Evolutionary conservation across 1,140 invertebrate species (phyloP).

Genomic region (Listronotus bonariensis): DNA sequence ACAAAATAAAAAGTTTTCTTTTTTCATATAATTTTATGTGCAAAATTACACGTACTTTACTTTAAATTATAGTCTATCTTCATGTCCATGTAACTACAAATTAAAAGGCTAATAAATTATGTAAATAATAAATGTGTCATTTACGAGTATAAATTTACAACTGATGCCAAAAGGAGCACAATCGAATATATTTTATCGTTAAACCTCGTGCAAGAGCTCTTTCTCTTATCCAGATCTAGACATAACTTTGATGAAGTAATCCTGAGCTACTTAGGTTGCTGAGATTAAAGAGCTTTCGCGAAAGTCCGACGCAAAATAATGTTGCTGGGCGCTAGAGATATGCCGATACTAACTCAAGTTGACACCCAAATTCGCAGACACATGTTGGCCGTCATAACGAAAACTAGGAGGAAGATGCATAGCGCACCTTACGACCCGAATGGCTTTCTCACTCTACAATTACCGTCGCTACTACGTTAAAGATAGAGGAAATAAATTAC

Average conservation of each 20-base stretch:
- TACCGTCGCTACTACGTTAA: conserved; percentile 18
- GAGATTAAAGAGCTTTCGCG: conserved; percentile 56
- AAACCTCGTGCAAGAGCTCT: not conserved
- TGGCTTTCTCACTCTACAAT: conserved; percentile 21
- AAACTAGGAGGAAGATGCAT: conserved; percentile 45
- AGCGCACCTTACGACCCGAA: conserved; percentile 42
- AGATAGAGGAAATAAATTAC: not conserved
- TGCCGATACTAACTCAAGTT: conserved; percentile 56
- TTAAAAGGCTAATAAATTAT: too few relatives aligned
- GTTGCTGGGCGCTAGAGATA: conserved; percentile 53
- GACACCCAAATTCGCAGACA: conserved; percentile 55
- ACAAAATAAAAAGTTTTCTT: too few relatives aligned
- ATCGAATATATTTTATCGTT: not conserved
- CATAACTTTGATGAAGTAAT: conserved; percentile 56
- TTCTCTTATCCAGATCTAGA: conserved; percentile 35
- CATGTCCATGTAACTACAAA: too few relatives aligned
- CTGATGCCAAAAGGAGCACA: too few relatives aligned
- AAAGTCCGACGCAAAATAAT: conserved; percentile 55
- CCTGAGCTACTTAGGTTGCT: conserved; percentile 51
- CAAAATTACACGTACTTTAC: too few relatives aligned
- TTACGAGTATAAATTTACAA: too few relatives aligned
- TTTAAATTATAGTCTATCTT: too few relatives aligned
- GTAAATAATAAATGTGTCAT: too few relatives aligned
- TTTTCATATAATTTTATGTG: too few relatives aligned
- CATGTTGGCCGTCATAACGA: conserved; percentile 54